Base-by-base conservation (phyloP, 2,797 vertebrate species). In the Catostomus latipinnis region DNA sequence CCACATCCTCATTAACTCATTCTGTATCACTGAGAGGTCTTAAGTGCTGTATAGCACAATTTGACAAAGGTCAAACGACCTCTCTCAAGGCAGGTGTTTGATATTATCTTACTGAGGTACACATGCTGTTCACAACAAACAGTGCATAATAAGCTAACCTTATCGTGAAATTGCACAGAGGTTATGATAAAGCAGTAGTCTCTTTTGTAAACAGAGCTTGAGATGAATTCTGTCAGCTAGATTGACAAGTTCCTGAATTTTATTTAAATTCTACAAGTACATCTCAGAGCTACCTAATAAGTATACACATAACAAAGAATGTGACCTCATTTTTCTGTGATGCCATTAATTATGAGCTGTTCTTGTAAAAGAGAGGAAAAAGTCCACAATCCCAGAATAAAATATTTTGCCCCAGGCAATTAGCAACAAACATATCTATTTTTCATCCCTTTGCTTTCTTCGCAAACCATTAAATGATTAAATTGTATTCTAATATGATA, bases 401-500 rank as follows among this genome's bases (percentile, higher is more conserved):
- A 89, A 78, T 62, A 81, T 89, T 70, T 85, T 14, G 83, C 91
- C 89, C 73, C 71, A 60, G 89, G 81, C 91, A 87, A 85, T 79
- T 82, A 83, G 90, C 86, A 90, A 79, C 82, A 83, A 62, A 86
- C 61, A 34, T 34, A 34, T 78, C 74, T 87, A 83, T 85, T 87
- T 83, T 65, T 14, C 74, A 69, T 85, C 85, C 79, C 58, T 77
- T 14, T 54, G 72, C 80, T 78, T 71, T 53, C 61, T 76, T 76
- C 58, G 49, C 63, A 49, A 80, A 87, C 86, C 86, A 91, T 90
- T 78, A 88, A 89, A 90, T 87, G 81, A 89, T 83, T 89, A 83
- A 49, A 90, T 90, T 92, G 89, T 86, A 84, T 88, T 82, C 52
- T 74, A 87, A 88, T 81, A 67, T 48, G 65, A 76, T 67, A 69